Base-by-base conservation (phyloP, 2,888 invertebrate genomes). In the Volucella inanis region DNA sequence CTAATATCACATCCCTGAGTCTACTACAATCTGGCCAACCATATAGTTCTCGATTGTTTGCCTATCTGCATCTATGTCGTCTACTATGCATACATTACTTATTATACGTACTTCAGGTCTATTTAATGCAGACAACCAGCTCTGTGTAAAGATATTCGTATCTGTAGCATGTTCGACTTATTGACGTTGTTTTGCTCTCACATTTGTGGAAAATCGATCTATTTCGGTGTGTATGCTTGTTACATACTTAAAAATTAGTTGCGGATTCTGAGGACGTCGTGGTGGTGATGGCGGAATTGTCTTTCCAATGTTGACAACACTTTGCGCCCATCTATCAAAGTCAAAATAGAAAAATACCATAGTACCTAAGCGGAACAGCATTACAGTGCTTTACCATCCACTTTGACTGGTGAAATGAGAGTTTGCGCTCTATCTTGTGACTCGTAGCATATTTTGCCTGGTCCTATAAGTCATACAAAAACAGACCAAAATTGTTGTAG, bases 281-380 rank as follows among this genome's bases (percentile, higher is more conserved):
- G 18, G 52, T 62, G 55, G 47, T 57, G 74, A 65, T 54, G 31
- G 49, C 39, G 45, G 61, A 71, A 79, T 80, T 67, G 75, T 84
- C 80, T 80, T 54, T 70, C 39, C 62, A 72, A 55, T 76, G 80
- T 85, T 79, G 79, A 87, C 84, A 84, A 81, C 70, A 87, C 85
- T 88, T 89, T 81, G 88, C 87, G 84, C 89, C 89, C 90, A 92
- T 92, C 90, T 90, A 90, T 92, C 92, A 92, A 92, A 91, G 92
- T 92, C 92, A 90, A 89, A 90, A 89, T 90, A 89, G 90, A 90
- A 89, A 89, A 90, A 90, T 89, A 88, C 83, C 82, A 64, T 83
- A 74, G 65, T 77, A 76, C 74, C 70, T 74, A 49, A 61, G 59
- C 70, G 45, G 57, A 49, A 47, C 49, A 55, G 38, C 4, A 9